These are phyloP conservation scores for Ephestia elutella DNA, from an alignment of 1,140 invertebrate species.

Conservation along the genomic window DNA sequence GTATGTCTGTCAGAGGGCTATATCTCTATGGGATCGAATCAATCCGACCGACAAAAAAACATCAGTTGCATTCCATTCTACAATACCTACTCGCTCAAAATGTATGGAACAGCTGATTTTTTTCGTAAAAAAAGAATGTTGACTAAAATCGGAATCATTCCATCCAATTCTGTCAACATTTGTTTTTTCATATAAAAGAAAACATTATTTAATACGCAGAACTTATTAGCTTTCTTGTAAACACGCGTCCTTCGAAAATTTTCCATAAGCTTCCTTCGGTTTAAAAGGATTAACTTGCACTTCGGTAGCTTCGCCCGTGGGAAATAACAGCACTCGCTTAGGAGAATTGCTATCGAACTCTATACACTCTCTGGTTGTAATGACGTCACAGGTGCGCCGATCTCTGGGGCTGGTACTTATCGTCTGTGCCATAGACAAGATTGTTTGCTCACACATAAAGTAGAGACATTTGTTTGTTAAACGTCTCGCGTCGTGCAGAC, in stretches of 20 bases:
- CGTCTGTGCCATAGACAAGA: conserved; percentile 1
- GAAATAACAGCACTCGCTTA: conserved; percentile 2
- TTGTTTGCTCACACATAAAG: conserved; percentile 3
- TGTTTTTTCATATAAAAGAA: no score
- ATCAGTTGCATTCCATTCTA: no score
- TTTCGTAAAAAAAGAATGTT: no score
- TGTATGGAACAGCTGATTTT: no score
- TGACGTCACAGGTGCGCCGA: not conserved
- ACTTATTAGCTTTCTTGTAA: not conserved
- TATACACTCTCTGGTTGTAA: not conserved
- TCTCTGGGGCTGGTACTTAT: not conserved
- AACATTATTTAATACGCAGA: not conserved
- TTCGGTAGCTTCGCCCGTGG: not conserved
- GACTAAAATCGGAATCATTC: no score
- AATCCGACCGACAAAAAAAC: no score
- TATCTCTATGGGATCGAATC: no score
- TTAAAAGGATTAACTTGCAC: conserved; percentile 3
- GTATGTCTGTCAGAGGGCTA: no score
- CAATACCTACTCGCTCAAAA: no score
- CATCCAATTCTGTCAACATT: no score
- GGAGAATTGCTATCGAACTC: conserved; percentile 1
- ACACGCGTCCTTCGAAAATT: not conserved
- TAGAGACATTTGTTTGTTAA: not conserved
- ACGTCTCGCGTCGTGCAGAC: not conserved
- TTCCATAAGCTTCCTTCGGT: not conserved